Conservation (phyloP, 2,113 vertebrate genomes). For the Pseudorhombus dupliciocellatus region DNA sequence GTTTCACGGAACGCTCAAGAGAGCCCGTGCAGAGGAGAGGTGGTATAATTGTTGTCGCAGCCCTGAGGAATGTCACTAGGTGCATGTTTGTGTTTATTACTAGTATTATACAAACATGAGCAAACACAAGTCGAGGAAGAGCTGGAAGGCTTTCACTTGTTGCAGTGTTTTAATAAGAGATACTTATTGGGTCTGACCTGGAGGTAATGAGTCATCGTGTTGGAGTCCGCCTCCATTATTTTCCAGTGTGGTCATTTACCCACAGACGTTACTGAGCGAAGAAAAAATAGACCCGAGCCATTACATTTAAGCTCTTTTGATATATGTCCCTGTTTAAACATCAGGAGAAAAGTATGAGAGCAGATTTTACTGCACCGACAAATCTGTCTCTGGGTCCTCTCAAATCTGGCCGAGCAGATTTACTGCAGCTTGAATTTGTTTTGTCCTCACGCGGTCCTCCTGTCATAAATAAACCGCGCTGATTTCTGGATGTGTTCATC, state of each 20-base stretch:
- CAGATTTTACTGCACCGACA: conserved; percentile 12
- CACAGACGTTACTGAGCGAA: neutral
- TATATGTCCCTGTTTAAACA: neutral
- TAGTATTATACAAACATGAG: neutral
- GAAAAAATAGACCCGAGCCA: neutral
- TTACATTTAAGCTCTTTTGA: neutral
- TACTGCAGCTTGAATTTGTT: conserved; percentile 29
- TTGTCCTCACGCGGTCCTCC: conserved; percentile 15
- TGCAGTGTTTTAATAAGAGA: neutral
- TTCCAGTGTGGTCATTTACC: conserved; percentile 1
- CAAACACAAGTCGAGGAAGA: neutral
- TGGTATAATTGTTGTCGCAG: too few species aligned
- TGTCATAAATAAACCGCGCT: conserved; percentile 16
- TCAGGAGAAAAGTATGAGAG: conserved; percentile 1
- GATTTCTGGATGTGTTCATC: conserved; percentile 10
- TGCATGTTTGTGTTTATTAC: neutral
- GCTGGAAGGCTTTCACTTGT: neutral
- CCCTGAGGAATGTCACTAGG: too few species aligned
- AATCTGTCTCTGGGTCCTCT: conserved; percentile 8
- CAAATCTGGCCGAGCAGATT: conserved; percentile 8
- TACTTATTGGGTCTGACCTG: neutral
- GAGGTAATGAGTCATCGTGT: conserved; percentile 1
- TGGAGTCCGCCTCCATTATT: neutral
- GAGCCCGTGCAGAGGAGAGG: too few species aligned
- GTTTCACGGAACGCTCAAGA: too few species aligned